These are phyloP conservation scores for Sinocyclocheilus rhinocerous DNA, from an alignment of 2,113 vertebrate genomes.

Conservation along the genomic window DNA sequence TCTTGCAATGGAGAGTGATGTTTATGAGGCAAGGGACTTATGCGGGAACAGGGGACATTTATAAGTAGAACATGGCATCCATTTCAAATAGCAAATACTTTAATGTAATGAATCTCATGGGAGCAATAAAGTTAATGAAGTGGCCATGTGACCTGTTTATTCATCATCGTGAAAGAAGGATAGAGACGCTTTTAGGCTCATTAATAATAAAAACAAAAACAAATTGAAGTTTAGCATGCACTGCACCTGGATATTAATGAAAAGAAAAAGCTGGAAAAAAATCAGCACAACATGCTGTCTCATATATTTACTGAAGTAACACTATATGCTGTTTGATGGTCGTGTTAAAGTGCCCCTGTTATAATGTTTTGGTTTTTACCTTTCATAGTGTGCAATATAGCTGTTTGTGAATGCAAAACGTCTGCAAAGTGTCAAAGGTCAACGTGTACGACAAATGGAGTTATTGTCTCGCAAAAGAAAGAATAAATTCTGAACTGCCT, in stretches of 20 bases:
- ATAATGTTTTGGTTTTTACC: too few relatives aligned
- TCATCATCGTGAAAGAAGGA: conserved; percentile 51
- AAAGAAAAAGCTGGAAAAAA: neutral
- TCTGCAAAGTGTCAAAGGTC: too few relatives aligned
- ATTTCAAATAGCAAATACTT: conserved; percentile 66
- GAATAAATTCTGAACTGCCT: too few relatives aligned
- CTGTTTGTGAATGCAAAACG: too few relatives aligned
- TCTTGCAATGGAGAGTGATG: conserved; percentile 62
- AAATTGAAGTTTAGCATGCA: conserved; percentile 63
- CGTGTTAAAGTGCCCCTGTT: neutral
- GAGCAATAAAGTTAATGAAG: conserved; percentile 70
- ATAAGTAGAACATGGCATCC: conserved; percentile 71
- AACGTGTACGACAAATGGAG: too few relatives aligned
- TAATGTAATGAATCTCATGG: conserved; percentile 66
- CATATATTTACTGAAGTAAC: neutral
- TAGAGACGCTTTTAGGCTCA: conserved; percentile 51
- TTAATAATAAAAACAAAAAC: conserved; percentile 68
- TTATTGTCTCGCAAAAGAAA: too few relatives aligned
- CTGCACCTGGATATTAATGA: neutral
- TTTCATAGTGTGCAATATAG: too few relatives aligned
- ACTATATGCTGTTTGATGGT: neutral
- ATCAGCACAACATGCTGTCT: neutral
- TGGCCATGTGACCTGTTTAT: conserved; percentile 59
- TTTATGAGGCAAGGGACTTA: conserved; percentile 66
- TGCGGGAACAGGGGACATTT: conserved; percentile 63